Evolutionary conservation across 2,888 invertebrate genomes (phyloP), one percentile per base, ranked within the genome.

Genomic region (Yponomeuta plumbellus): DNA sequence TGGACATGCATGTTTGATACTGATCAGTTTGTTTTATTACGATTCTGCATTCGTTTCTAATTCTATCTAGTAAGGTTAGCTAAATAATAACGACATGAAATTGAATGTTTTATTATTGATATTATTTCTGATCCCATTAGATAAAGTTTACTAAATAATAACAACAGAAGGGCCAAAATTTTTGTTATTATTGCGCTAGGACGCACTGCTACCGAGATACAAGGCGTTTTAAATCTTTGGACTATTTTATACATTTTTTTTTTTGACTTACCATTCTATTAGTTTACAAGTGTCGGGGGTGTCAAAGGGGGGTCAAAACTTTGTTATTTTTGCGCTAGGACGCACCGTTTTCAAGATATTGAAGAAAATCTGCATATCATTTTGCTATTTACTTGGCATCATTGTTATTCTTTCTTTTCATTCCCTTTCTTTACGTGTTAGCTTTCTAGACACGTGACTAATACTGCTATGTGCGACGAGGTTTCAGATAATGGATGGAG

Each of bases 121-220:
- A 26, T 26, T 26, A 26, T 26, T 26, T 26, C 26, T 26, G 26
- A 26, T 26, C 26, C 26, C 26, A 26, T 26, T 26, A 4, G 26
- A 26, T 26, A 26, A 26, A 26, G 26, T 26, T 26, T 26, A 26
- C 26, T 26, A 26, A 26, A 26, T 1, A 26, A 26, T 26, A 26
- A 26, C 26, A 26, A 26, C 26, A 26, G 26, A 26, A 26, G 26
- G n/a, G 21, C 21, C 59, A 23, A 63, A 63, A 63, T 20, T 63
- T 40, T 21, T 22, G 21, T 63, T 22, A 40, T 22, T 40, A 40
- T 63, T 40, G 21, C 20, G 40, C 44, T 63, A 63, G 44, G 40
- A 63, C 63, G 63, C 21, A 21, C 63, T 22, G 63, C 44, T 63
- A 21, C 40, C 20, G 44, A 63, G 63, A 63, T 63, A 63, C 21